Evolutionary conservation across 2,888 invertebrate genomes (phyloP).

Genomic region (Limnephilus marmoratus): DNA sequence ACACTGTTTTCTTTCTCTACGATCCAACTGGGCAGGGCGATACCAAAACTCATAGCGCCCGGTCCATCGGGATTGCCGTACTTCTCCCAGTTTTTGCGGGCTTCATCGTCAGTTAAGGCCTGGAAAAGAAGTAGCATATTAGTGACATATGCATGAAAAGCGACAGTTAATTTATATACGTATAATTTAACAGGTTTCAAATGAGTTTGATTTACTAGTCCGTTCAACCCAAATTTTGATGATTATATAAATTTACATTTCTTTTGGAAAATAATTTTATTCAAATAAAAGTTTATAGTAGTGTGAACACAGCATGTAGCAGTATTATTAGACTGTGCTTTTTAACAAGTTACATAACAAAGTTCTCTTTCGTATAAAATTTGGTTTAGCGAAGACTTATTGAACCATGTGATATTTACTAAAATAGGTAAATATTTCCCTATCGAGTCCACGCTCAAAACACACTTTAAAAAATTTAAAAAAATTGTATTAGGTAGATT

Average conservation of each 20-base stretch:
- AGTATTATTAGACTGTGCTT: neutral
- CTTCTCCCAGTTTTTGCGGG: slow-evolving; percentile 98
- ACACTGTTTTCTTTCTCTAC: slow-evolving; percentile 99
- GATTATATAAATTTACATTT: neutral
- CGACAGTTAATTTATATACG: neutral
- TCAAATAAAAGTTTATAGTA: neutral
- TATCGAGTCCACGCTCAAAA: too few relatives aligned
- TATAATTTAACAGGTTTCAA: neutral
- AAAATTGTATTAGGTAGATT: too few relatives aligned
- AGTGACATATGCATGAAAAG: slow-evolving; percentile 36
- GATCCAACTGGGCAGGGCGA: slow-evolving; percentile 99
- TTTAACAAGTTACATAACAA: neutral
- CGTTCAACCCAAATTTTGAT: neutral
- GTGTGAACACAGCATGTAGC: neutral
- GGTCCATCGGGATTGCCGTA: slow-evolving; percentile 99
- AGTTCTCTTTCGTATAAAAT: neutral
- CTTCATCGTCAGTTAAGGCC: slow-evolving; percentile 98
- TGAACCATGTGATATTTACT: too few relatives aligned
- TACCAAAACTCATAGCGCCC: slow-evolving; percentile 99
- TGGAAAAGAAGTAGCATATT: slow-evolving; percentile 73
- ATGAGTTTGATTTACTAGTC: neutral
- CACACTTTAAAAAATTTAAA: too few relatives aligned
- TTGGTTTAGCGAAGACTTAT: neutral
- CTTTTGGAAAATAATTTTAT: neutral
- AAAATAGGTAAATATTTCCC: too few relatives aligned